Evolutionary conservation across 2,797 vertebrate species (phyloP).

Genomic region (Linurgus olivaceus): DNA sequence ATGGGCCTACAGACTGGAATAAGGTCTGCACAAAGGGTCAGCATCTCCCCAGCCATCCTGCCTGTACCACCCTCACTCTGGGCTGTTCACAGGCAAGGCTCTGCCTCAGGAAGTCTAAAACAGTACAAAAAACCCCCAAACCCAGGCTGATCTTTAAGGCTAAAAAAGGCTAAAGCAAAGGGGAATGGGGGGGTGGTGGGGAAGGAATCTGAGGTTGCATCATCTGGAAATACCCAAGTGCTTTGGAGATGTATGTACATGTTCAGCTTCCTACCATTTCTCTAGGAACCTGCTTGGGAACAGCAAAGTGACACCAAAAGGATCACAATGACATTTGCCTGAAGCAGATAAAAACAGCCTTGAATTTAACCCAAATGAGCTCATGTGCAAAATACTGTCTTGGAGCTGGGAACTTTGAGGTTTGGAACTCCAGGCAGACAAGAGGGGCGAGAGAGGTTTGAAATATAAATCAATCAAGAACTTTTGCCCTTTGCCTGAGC

Average conservation of each 20-base stretch:
- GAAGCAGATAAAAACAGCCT: slow-evolving; percentile 10
- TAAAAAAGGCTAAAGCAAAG: slow-evolving; percentile 16
- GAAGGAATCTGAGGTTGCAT: slow-evolving; percentile 54
- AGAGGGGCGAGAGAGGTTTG: background rate
- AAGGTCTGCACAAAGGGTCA: background rate
- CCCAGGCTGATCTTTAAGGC: background rate
- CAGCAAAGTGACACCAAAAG: slow-evolving; percentile 33
- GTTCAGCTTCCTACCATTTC: slow-evolving; percentile 13
- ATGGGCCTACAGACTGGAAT: background rate
- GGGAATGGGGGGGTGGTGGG: background rate
- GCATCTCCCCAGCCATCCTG: background rate
- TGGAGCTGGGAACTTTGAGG: background rate
- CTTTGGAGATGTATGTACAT: slow-evolving; percentile 26
- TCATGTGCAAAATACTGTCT: background rate
- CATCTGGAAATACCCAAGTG: slow-evolving; percentile 57
- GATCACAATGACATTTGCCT: slow-evolving; percentile 6
- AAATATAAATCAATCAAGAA: slow-evolving; percentile 1
- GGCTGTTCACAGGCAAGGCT: background rate
- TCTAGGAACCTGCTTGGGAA: slow-evolving; percentile 1
- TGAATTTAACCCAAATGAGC: slow-evolving; percentile 11
- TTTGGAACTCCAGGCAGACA: background rate
- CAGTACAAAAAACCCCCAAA: background rate
- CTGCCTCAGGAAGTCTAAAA: background rate
- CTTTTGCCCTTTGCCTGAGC: slow-evolving; percentile 13
- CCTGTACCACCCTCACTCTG: background rate